phyloP scores from a whole-genome alignment of 1,140 invertebrate species.

The Drosophila novamexicana region DNA sequence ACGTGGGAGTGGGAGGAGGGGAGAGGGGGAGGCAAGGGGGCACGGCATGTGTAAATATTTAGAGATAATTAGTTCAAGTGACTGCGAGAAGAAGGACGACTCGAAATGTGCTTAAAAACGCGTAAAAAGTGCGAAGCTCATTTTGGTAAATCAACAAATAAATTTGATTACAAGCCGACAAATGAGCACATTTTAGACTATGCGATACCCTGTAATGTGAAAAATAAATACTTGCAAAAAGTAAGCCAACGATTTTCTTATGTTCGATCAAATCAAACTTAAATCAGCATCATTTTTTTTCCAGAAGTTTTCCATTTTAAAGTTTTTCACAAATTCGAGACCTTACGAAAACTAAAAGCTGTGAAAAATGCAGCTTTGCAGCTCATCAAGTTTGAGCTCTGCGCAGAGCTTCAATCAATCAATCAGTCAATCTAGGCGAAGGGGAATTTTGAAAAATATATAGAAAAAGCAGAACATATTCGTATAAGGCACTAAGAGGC shows the following conservation, averaged over 20 bases:
- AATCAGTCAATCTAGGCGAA: no score
- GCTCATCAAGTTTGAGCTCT: no score
- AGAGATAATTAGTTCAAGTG: slow-evolving; percentile 70
- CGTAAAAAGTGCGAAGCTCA: slow-evolving; percentile 69
- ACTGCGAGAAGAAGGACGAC: slow-evolving; percentile 2
- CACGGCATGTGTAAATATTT: slow-evolving; percentile 70
- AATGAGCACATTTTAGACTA: background rate
- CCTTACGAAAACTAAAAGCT: background rate
- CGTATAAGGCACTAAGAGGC: no score
- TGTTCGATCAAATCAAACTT: no score
- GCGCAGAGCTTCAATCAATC: no score
- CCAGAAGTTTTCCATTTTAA: no score
- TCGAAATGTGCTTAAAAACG: slow-evolving; percentile 65
- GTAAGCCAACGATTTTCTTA: no score
- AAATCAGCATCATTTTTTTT: no score
- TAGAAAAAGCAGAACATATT: no score
- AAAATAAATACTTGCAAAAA: no score
- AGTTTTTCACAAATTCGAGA: no score
- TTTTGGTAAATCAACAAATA: slow-evolving; percentile 78
- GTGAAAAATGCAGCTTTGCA: background rate
- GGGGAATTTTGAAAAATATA: no score
- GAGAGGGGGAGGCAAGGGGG: background rate
- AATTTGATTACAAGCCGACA: slow-evolving; percentile 54
- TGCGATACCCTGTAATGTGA: background rate
- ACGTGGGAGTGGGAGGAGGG: background rate